Evolutionary conservation across 2,888 invertebrate genomes (phyloP).

Genomic region (Pristionchus japonicus): DNA sequence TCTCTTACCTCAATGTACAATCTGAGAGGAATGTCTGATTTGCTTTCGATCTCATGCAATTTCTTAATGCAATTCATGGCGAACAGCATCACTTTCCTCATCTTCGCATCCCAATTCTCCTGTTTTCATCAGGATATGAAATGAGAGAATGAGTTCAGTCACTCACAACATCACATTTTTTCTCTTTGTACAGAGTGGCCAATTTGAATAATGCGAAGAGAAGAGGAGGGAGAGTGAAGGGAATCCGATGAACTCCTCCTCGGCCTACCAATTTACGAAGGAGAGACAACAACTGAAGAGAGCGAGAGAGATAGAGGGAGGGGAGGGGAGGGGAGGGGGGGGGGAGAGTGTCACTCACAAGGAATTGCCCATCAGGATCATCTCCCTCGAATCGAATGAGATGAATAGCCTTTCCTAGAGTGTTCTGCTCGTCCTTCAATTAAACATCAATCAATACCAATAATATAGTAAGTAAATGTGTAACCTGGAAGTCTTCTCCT

Average conservation of each 20-base stretch:
- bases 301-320: too few species aligned
- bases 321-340: too few species aligned
- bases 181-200: slow-evolving; percentile 85
- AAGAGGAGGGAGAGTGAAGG: slow-evolving; percentile 92
- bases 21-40: slow-evolving; percentile 92
- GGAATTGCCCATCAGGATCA: slow-evolving; percentile 80
- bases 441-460: slow-evolving; percentile 86
- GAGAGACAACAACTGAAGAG: slow-evolving; percentile 86
- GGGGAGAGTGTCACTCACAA: too few species aligned
- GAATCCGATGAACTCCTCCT: slow-evolving; percentile 91
- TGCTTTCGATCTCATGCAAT: slow-evolving; percentile 89
- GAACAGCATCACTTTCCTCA: slow-evolving; percentile 97
- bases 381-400: slow-evolving; percentile 77
- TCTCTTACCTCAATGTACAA: slow-evolving; percentile 84
- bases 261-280: slow-evolving; percentile 90
- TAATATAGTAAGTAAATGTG: slow-evolving; percentile 80
- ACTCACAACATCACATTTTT: slow-evolving; percentile 24
- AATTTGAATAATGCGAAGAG: slow-evolving; percentile 93
- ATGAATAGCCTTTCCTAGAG: slow-evolving; percentile 83
- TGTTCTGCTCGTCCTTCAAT: slow-evolving; percentile 88
- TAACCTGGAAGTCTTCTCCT: slow-evolving; percentile 47
- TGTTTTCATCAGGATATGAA: slow-evolving; percentile 71
- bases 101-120: slow-evolving; percentile 99
- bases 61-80: slow-evolving; percentile 95
- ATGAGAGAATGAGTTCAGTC: not conserved